These are phyloP conservation scores for Todus mexicanus DNA, from an alignment of 2,797 vertebrate genomes.

Conservation along the genomic window DNA sequence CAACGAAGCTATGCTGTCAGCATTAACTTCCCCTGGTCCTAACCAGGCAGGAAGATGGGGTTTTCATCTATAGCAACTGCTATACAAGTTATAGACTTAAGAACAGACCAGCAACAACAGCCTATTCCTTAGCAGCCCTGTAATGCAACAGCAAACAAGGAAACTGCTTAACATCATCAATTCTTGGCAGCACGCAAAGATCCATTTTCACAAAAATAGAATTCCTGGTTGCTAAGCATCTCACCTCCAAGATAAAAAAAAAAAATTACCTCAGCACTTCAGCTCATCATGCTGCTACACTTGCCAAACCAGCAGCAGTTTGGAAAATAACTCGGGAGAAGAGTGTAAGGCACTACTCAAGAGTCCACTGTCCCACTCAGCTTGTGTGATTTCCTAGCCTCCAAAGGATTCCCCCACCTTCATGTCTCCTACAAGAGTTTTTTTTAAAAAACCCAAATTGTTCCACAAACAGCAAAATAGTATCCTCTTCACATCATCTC, in stretches of 20 bases:
- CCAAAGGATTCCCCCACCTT: background rate
- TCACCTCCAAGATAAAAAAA: background rate
- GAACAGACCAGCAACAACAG: background rate
- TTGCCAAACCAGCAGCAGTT: background rate
- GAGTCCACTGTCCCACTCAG: background rate
- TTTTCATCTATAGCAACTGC: background rate
- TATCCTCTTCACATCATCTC: background rate
- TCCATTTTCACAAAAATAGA: background rate
- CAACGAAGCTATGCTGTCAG: background rate
- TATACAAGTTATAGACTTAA: background rate
- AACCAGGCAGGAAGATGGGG: background rate
- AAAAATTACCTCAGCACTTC: background rate
- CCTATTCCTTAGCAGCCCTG: background rate
- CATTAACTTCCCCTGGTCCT: background rate
- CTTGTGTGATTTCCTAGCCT: background rate
- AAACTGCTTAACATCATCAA: background rate
- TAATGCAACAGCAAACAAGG: background rate
- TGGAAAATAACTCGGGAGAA: background rate
- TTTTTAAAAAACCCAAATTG: background rate
- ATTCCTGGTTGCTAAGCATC: constrained; percentile 14
- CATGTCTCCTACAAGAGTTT: fast-evolving
- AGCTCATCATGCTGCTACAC: background rate
- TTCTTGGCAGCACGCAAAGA: background rate
- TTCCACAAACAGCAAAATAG: background rate
- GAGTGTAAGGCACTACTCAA: background rate